These are phyloP conservation scores for Pachliopta kotzebuea DNA, from an alignment of 2,888 invertebrate species.

Conservation along the genomic window DNA sequence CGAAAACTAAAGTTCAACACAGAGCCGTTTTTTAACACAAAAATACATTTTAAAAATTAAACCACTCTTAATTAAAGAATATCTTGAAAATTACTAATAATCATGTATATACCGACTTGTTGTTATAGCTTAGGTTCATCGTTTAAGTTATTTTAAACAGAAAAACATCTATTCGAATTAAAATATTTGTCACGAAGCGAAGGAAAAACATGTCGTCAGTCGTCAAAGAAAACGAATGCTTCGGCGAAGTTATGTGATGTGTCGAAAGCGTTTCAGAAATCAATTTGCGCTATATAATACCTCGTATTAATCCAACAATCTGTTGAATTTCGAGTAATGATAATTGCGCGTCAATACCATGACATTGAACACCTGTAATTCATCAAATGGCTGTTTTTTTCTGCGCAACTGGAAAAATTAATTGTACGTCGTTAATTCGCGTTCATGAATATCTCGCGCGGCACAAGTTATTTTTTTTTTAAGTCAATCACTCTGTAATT, in stretches of 20 bases:
- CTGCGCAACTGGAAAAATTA: conserved; percentile 7
- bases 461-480: background rate
- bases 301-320: conserved; percentile 11
- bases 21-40: too few species aligned
- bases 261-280: conserved; percentile 9
- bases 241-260: background rate
- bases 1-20: too few species aligned
- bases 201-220: background rate
- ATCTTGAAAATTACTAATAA: too few species aligned
- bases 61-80: too few species aligned
- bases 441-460: background rate
- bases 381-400: conserved; percentile 1
- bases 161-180: too few species aligned
- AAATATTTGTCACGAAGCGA: too few species aligned
- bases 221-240: background rate
- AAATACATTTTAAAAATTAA: too few species aligned
- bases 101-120: too few species aligned
- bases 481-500: background rate
- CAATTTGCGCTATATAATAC: conserved; percentile 4
- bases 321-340: conserved; percentile 2
- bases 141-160: too few species aligned
- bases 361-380: conserved; percentile 7
- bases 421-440: background rate
- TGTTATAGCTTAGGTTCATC: too few species aligned
- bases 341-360: conserved; percentile 8